Percentiles rank a stretch among this genome's conserved stretches.
phyloP scores from a whole-genome alignment of 2,113 vertebrate genomes.

The Rana temporaria region DNA sequence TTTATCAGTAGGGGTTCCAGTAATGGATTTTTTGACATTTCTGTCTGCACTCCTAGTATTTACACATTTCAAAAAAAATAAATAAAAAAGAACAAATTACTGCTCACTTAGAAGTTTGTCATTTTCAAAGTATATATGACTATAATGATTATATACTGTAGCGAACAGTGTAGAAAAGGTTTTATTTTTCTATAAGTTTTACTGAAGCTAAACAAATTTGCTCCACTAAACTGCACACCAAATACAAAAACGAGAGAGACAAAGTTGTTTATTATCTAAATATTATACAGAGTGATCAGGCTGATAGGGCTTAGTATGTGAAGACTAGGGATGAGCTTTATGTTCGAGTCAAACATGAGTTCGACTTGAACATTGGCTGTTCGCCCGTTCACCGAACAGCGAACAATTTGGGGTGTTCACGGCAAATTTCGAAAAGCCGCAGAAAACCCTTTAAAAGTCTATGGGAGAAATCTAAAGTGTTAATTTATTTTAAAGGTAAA shows the following conservation, averaged over 20 bases:
- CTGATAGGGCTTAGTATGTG: background rate
- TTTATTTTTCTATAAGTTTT: background rate
- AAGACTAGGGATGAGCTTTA: no score
- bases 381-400: no score
- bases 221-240: no score
- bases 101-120: constrained; percentile 15
- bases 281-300: background rate
- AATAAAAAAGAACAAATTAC: constrained; percentile 17
- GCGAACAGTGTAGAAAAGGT: background rate
- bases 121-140: constrained; percentile 13
- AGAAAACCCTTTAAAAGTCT: no score
- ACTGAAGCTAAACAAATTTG: background rate
- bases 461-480: no score
- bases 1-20: constrained; percentile 43
- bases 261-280: no score
- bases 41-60: constrained; percentile 6
- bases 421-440: no score
- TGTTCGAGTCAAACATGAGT: no score
- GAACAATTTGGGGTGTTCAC: no score
- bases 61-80: constrained; percentile 17
- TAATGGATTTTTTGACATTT: constrained; percentile 49
- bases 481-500: no score
- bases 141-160: constrained; percentile 1
- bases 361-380: no score
- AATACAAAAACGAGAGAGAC: no score